These are phyloP conservation scores for Spisula subtruncata DNA, from an alignment of 2,888 invertebrate species.

Conservation along the genomic window DNA sequence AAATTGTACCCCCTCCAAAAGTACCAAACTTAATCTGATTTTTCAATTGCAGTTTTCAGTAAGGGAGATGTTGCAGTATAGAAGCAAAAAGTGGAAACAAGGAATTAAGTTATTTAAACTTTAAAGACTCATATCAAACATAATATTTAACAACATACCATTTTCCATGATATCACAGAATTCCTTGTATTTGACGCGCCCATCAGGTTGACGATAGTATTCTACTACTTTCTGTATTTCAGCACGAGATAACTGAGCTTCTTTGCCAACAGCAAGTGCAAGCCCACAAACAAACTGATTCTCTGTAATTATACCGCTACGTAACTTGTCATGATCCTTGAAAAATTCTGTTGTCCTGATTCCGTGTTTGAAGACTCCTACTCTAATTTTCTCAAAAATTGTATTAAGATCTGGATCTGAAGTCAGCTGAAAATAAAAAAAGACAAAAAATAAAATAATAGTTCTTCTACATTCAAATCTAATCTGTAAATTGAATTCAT, in stretches of 20 bases:
- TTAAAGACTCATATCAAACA: too few species aligned
- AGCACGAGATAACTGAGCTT: conserved; percentile 85
- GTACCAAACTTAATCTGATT: too few species aligned
- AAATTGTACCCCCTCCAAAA: too few species aligned
- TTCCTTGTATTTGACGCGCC: conserved; percentile 86
- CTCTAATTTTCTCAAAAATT: conserved; percentile 86
- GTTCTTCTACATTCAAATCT: neutral
- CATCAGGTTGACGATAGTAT: conserved; percentile 86
- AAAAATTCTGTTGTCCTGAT: conserved; percentile 87
- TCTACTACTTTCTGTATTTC: conserved; percentile 87
- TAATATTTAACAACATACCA: conserved; percentile 76
- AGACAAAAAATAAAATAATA: neutral
- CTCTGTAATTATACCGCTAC: conserved; percentile 87
- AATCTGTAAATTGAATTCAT: too few species aligned
- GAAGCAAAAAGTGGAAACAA: too few species aligned
- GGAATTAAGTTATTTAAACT: too few species aligned
- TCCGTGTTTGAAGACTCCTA: conserved; percentile 86
- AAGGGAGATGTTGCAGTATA: too few species aligned
- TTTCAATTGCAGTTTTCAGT: too few species aligned
- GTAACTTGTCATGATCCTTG: conserved; percentile 87
- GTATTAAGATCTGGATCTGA: conserved; percentile 85
- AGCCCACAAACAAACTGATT: conserved; percentile 87
- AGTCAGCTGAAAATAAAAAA: conserved; percentile 75
- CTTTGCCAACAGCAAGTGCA: conserved; percentile 86
- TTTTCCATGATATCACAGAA: conserved; percentile 88